These are phyloP conservation scores for Melieria crassipennis DNA, from an alignment of 2,888 invertebrate species.

Conservation along the genomic window DNA sequence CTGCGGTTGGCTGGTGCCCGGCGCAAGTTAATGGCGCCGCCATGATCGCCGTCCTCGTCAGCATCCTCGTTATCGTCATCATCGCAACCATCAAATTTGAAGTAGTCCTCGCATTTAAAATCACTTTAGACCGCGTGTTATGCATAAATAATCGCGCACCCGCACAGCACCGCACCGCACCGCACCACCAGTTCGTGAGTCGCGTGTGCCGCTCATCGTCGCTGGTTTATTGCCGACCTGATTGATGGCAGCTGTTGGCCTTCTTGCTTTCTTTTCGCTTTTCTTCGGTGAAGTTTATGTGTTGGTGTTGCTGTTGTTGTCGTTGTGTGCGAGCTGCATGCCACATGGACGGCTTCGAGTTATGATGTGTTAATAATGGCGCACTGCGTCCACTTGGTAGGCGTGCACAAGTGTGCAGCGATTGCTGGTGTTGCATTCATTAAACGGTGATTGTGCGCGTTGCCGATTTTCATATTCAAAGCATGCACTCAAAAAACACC, in stretches of 20 bases:
- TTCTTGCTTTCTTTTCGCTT: neutral
- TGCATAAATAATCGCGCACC: slow-evolving; percentile 58
- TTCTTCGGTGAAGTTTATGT: slow-evolving; percentile 41
- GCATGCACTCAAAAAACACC: slow-evolving; percentile 24
- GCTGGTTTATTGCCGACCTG: slow-evolving; percentile 40
- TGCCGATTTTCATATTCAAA: slow-evolving; percentile 24
- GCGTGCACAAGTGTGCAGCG: slow-evolving; percentile 45
- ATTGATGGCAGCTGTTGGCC: slow-evolving; percentile 53
- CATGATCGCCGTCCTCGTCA: slow-evolving; percentile 32
- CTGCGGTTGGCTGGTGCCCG: slow-evolving; percentile 18
- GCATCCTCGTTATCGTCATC: slow-evolving; percentile 39
- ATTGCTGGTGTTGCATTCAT: slow-evolving; percentile 21
- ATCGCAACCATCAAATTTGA: slow-evolving; percentile 31
- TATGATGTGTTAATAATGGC: slow-evolving; percentile 63
- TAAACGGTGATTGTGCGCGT: slow-evolving; percentile 21
- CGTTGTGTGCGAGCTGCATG: slow-evolving; percentile 25
- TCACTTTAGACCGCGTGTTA: slow-evolving; percentile 57
- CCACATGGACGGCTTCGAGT: slow-evolving; percentile 43
- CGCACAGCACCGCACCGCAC: neutral
- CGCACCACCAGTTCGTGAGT: slow-evolving; percentile 14
- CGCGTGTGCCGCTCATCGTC: neutral
- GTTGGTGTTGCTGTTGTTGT: slow-evolving; percentile 33
- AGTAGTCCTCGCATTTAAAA: slow-evolving; percentile 41
- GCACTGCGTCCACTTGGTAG: slow-evolving; percentile 53
- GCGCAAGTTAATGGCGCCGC: neutral